Conservation (phyloP, 1,140 invertebrate species). For the Thaumatotibia leucotreta region DNA sequence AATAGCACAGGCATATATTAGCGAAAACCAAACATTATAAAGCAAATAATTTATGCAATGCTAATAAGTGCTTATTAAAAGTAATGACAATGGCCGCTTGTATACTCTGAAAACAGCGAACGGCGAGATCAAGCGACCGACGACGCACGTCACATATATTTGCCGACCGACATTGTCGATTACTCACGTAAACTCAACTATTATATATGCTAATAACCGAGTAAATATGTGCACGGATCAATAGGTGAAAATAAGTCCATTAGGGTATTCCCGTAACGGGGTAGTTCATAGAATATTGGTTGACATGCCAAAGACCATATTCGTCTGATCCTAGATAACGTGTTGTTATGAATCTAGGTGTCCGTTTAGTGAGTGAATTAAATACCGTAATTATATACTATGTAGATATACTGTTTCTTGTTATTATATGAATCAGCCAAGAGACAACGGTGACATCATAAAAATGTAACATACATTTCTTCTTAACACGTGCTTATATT, state of each 20-base stretch:
- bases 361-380: too few species aligned
- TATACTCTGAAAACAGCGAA: background rate
- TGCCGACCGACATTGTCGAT: constrained; percentile 27
- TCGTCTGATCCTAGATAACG: too few species aligned
- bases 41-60: background rate
- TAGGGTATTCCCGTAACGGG: background rate
- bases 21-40: background rate
- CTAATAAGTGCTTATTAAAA: background rate
- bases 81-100: background rate
- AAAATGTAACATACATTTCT: too few species aligned
- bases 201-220: constrained; percentile 6
- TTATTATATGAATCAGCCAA: too few species aligned
- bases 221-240: background rate
- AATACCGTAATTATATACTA: too few species aligned
- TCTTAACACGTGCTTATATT: too few species aligned
- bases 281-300: too few species aligned
- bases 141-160: constrained; percentile 21
- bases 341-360: too few species aligned
- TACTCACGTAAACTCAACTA: constrained; percentile 24
- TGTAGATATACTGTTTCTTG: too few species aligned
- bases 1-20: background rate
- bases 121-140: constrained; percentile 18
- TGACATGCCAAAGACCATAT: too few species aligned
- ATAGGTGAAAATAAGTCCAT: constrained; percentile 10
- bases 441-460: too few species aligned